Conservation (phyloP, 2,888 invertebrate genomes). For the Ommatoiulus sabulosus region DNA sequence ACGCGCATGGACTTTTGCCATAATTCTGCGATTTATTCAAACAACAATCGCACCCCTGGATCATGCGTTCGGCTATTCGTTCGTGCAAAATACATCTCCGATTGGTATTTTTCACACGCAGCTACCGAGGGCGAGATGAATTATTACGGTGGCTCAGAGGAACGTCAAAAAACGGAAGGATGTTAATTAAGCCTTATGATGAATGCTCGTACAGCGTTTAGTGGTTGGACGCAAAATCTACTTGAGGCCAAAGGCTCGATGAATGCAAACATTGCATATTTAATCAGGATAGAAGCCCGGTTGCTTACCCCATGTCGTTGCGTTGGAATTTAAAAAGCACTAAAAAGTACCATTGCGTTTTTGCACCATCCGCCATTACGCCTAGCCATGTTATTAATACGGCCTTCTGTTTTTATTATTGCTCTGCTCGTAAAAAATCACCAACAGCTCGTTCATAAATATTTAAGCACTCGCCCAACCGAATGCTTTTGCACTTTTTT, state of each 20-base stretch:
- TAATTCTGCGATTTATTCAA: too few relatives aligned
- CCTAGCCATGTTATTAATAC: conserved; percentile 3
- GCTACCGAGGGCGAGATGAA: background rate
- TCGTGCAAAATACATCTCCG: too few relatives aligned
- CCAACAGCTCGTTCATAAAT: conserved; percentile 36
- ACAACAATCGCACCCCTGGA: too few relatives aligned
- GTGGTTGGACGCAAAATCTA: background rate
- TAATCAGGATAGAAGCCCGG: background rate
- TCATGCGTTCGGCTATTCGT: too few relatives aligned
- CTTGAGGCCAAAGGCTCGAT: conserved; percentile 6
- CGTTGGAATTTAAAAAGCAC: background rate
- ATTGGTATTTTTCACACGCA: background rate
- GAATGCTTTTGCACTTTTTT: background rate
- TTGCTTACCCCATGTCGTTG: background rate
- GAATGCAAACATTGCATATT: conserved; percentile 6
- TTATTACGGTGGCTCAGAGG: conserved; percentile 21
- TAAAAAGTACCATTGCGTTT: background rate
- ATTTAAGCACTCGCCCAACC: conserved; percentile 12
- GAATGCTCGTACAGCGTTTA: background rate
- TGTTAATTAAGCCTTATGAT: conserved; percentile 29
- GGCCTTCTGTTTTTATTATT: conserved; percentile 42
- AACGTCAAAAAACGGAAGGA: background rate
- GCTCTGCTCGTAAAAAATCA: conserved; percentile 26
- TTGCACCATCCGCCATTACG: background rate
- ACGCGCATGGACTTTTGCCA: too few relatives aligned